Base-by-base conservation (phyloP, 2,797 vertebrate genomes). In the Antrozous pallidus region DNA sequence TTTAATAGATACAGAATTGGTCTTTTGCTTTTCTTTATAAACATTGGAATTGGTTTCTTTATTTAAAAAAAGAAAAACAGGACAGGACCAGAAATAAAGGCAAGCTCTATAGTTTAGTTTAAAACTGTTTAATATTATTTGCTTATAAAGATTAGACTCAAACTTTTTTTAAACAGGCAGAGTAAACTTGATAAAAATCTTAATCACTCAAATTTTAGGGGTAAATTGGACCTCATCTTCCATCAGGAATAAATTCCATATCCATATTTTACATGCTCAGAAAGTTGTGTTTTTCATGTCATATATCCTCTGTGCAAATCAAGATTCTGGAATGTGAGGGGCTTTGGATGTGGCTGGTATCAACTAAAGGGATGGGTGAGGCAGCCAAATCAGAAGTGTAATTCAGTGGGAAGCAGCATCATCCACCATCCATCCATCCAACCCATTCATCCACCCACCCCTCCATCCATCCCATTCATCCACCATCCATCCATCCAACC, bases 21-120 rank as follows among this genome's bases (percentile, higher is more conserved):
- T 71, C 33, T 81, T 95, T 81, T 84, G 18, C n/a, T 94, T 90
- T 90, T 65, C 14, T 93, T 93, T 67, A 78, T 7, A 70, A 63
- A 26, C 4, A 51, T 82, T 14, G 82, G 40, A 56, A 85, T 75
- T 58, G 77, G n/a, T 67, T 67, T 67, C n/a, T 31, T 31, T 14
- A 67, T 67, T 33, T 75, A 1, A 36, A 75, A 75, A 75, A 77
- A 73, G 14, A 18, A 71, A 22, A 54, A 54, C 5, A 54, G 8
- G 51, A 54, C 22, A 77, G 24, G 65, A 78, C 5, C 77, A n/a
- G 69, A 82, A 33, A 56, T 80, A n/a, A 67, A 86, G 45, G 31
- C 13, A 77, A 79, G 0, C 8, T 56, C 11, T 2, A 47, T 24
- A 86, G 71, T 56, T 88, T 67, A 31, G 12, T 65, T 91, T 79